These are phyloP conservation scores for Lithophane leautieri DNA, from an alignment of 2,888 invertebrate species.

Conservation along the genomic window DNA sequence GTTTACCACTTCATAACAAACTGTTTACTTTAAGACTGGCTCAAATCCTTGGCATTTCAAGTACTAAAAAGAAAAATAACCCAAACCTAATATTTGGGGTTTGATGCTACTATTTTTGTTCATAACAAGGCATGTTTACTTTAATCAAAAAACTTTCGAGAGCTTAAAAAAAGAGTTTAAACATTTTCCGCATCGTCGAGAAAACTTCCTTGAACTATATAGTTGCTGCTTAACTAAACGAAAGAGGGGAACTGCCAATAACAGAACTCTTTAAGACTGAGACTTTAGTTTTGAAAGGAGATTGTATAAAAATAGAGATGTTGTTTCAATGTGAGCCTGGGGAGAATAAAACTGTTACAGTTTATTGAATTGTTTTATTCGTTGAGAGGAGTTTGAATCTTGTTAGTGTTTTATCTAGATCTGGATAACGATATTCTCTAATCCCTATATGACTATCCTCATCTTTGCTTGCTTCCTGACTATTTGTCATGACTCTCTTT, in stretches of 20 bases:
- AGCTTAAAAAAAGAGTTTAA: conserved; percentile 56
- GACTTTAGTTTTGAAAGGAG: conserved; percentile 65
- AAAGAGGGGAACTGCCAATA: conserved; percentile 71
- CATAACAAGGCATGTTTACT: conserved; percentile 57
- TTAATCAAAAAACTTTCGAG: conserved; percentile 59
- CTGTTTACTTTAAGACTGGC: conserved; percentile 28
- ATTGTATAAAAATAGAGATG: conserved; percentile 63
- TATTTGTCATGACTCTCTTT: background rate
- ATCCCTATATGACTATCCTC: background rate
- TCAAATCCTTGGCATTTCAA: conserved; percentile 32
- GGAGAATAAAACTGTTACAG: conserved; percentile 24
- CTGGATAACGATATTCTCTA: background rate
- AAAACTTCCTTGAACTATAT: conserved; percentile 61
- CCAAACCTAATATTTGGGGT: conserved; percentile 27
- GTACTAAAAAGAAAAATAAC: conserved; percentile 24
- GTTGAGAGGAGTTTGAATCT: conserved; percentile 5
- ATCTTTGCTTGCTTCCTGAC: background rate
- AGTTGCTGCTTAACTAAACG: conserved; percentile 61
- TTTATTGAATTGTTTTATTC: conserved; percentile 31
- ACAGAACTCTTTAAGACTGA: conserved; percentile 69
- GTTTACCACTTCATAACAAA: conserved; percentile 34
- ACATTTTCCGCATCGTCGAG: conserved; percentile 60
- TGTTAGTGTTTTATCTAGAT: background rate
- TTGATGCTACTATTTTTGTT: conserved; percentile 41
- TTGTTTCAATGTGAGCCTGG: conserved; percentile 45